Conservation (phyloP, 2,113 vertebrate species). For the Climacteris rufus region DNA sequence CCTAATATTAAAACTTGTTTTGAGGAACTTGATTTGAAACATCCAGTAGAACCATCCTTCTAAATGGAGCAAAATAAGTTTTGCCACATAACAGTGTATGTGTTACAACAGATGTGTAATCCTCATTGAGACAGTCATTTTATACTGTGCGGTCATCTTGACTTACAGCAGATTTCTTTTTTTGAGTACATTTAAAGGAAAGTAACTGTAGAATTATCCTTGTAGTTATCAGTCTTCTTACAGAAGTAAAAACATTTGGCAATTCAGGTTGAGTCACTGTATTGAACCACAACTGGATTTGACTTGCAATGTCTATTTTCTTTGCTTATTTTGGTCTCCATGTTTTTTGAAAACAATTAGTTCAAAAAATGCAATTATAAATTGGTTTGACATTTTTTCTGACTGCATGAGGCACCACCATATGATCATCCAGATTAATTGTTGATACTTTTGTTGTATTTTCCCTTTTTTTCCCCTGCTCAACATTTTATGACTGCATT, state of each 20-base stretch:
- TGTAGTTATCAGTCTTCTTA: neutral
- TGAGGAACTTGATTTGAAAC: neutral
- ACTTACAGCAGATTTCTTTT: neutral
- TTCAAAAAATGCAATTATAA: neutral
- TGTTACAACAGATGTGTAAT: neutral
- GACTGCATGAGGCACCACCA: neutral
- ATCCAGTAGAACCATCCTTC: neutral
- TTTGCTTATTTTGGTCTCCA: constrained; percentile 14
- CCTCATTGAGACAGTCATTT: neutral
- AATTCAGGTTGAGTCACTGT: neutral
- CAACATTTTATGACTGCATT: neutral
- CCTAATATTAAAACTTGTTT: neutral
- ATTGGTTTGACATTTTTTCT: neutral
- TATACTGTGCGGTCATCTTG: neutral
- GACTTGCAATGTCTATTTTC: constrained; percentile 32
- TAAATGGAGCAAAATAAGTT: neutral
- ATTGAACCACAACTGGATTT: constrained; percentile 1
- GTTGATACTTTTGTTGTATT: neutral
- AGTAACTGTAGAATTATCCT: neutral
- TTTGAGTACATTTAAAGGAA: neutral
- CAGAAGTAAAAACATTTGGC: constrained; percentile 4
- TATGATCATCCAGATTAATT: neutral
- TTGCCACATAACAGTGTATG: neutral
- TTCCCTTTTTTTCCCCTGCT: neutral
- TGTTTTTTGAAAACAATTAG: neutral